These are phyloP conservation scores for Leptodactylus fallax DNA, from an alignment of 2,797 vertebrate species.

Conservation along the genomic window DNA sequence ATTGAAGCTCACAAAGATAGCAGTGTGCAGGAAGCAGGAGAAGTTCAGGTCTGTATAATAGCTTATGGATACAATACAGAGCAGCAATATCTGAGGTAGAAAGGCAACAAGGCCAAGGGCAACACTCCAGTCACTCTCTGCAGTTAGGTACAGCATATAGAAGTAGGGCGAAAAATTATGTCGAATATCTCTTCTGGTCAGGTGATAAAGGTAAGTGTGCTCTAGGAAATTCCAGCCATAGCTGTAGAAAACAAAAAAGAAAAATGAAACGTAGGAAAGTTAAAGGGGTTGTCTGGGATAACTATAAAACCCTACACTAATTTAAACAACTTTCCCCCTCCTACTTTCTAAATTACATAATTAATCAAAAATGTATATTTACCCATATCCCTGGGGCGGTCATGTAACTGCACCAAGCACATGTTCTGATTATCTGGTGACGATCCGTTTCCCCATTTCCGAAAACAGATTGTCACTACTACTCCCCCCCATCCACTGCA, in stretches of 20 bases:
- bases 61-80: conserved; percentile 78
- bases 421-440: no score
- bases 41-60: conserved; percentile 86
- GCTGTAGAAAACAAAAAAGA: conserved; percentile 62
- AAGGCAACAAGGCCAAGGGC: conserved; percentile 85
- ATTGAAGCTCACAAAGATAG: conserved; percentile 94
- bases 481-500: no score
- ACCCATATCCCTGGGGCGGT: no score
- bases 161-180: conserved; percentile 98
- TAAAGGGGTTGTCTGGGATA: no score
- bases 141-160: conserved; percentile 92
- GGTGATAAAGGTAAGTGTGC: conserved; percentile 92
- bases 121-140: conserved; percentile 84
- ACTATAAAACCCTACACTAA: no score
- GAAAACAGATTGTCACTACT: no score
- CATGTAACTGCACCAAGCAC: no score
- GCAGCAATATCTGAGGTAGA: conserved; percentile 85
- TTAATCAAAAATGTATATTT: no score
- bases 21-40: conserved; percentile 91
- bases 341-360: no score
- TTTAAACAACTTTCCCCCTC: no score
- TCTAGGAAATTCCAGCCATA: conserved; percentile 93
- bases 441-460: no score
- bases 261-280: no score
- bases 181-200: conserved; percentile 88